Evolutionary conservation across 2,113 vertebrate species (phyloP).

Genomic region (Phylloscopus trochiloides): DNA sequence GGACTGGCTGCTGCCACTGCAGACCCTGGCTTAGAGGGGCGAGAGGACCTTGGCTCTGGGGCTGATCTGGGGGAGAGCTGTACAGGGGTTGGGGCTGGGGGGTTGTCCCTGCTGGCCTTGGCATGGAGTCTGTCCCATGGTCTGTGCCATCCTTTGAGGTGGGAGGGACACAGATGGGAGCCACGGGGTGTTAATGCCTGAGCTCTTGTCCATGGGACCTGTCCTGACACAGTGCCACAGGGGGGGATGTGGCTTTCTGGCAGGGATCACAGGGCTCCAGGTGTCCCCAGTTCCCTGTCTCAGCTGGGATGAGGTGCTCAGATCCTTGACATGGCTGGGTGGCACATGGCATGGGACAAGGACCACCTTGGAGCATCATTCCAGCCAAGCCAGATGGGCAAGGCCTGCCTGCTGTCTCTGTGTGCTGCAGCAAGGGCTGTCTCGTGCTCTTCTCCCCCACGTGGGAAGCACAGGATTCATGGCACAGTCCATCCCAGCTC

Average conservation of each 20-base stretch:
- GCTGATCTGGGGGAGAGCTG: not conserved
- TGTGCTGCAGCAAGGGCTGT: not conserved
- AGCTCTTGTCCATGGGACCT: not conserved
- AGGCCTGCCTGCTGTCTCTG: not conserved
- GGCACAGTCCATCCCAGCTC: not conserved
- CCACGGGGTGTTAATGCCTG: fast-evolving
- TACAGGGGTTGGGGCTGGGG: fast-evolving
- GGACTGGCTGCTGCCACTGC: not conserved
- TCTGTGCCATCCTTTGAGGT: not conserved
- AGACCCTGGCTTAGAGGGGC: not conserved
- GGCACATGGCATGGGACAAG: fast-evolving
- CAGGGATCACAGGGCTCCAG: not conserved
- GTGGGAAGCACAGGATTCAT: not conserved
- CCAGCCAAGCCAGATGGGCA: not conserved
- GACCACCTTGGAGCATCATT: not conserved
- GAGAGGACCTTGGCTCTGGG: not conserved
- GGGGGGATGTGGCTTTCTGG: not conserved
- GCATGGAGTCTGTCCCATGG: not conserved
- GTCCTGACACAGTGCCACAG: fast-evolving
- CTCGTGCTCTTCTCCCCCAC: not conserved
- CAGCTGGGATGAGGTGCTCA: not conserved
- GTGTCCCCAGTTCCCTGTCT: not conserved
- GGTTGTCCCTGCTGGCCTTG: not conserved
- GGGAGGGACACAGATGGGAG: fast-evolving
- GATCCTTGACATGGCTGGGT: fast-evolving